A percentile compares a stretch with the other conserved stretches of the same genome.
Evolutionary conservation across 2,888 invertebrate genomes (phyloP).

Genomic region (Sussaba pulchella): DNA sequence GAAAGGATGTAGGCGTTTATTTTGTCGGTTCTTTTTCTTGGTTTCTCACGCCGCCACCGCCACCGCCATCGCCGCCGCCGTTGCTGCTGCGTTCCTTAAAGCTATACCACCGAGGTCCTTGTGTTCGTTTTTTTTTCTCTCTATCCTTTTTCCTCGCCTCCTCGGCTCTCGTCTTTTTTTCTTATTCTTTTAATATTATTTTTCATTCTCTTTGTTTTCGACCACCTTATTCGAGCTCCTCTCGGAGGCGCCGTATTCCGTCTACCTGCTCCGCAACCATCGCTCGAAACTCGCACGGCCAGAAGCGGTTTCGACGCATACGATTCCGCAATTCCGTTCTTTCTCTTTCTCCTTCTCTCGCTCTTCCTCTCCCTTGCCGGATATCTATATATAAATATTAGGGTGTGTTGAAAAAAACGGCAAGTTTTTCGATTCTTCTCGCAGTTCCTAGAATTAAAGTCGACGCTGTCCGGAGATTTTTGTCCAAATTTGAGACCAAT

Average conservation of each 20-base stretch:
- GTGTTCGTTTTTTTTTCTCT: conserved; percentile 24
- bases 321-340: conserved; percentile 45
- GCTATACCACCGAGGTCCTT: conserved; percentile 31
- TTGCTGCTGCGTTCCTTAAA: conserved; percentile 30
- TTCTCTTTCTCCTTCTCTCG: conserved; percentile 8
- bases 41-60: conserved; percentile 62
- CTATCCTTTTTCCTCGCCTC: conserved; percentile 52
- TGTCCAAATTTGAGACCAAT: too few relatives aligned
- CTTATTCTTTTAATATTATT: conserved; percentile 48
- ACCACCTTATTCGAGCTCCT: conserved; percentile 38
- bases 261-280: conserved; percentile 58
- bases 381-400: too few relatives aligned
- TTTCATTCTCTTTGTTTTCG: conserved; percentile 55
- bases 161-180: conserved; percentile 22
- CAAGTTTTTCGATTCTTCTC: too few relatives aligned
- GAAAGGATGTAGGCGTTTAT: conserved; percentile 66
- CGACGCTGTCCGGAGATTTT: too few relatives aligned
- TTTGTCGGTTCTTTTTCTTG: conserved; percentile 65
- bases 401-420: too few relatives aligned
- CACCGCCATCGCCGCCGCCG: conserved; percentile 53
- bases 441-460: too few relatives aligned
- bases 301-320: conserved; percentile 45
- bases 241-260: conserved; percentile 54
- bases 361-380: too few relatives aligned
- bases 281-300: conserved; percentile 28